A percentile compares a stretch with the other conserved stretches of the same genome.
Evolutionary conservation across 2,888 invertebrate species (phyloP).

Genomic region (Podotricha telesiphe): DNA sequence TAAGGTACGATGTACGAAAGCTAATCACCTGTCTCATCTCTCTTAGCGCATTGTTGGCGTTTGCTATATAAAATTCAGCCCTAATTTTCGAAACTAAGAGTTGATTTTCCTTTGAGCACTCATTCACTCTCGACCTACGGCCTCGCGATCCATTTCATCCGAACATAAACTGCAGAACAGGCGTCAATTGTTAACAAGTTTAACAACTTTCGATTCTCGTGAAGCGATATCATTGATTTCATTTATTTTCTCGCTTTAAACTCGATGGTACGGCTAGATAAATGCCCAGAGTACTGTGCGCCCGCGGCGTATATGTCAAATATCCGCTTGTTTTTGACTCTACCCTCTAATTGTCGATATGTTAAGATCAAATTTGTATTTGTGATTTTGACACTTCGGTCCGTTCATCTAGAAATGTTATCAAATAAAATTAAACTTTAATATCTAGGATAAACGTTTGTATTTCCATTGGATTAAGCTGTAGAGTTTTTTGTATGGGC

Average conservation of each 20-base stretch:
- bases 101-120: conserved; percentile 45
- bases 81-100: conserved; percentile 46
- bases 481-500: conserved; percentile 49
- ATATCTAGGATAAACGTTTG: conserved; percentile 46
- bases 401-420: conserved; percentile 54
- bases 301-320: conserved; percentile 62
- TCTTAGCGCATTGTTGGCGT: conserved; percentile 65
- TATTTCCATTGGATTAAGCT: conserved; percentile 39
- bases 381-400: conserved; percentile 68
- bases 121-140: conserved; percentile 67
- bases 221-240: conserved; percentile 77
- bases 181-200: conserved; percentile 82
- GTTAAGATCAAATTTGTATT: conserved; percentile 61
- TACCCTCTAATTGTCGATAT: conserved; percentile 56
- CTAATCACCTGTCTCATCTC: conserved; percentile 75
- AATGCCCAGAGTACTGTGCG: conserved; percentile 44
- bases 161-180: conserved; percentile 77
- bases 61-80: conserved; percentile 52
- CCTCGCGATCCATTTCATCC: conserved; percentile 79
- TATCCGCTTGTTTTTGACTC: conserved; percentile 52
- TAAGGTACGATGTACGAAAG: conserved; percentile 57
- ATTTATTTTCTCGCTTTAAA: conserved; percentile 75
- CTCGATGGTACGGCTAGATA: conserved; percentile 76
- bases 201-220: conserved; percentile 81
- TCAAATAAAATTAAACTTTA: conserved; percentile 51